phyloP scores from a whole-genome alignment of 2,888 invertebrate genomes.

The Malacosoma neustria region DNA sequence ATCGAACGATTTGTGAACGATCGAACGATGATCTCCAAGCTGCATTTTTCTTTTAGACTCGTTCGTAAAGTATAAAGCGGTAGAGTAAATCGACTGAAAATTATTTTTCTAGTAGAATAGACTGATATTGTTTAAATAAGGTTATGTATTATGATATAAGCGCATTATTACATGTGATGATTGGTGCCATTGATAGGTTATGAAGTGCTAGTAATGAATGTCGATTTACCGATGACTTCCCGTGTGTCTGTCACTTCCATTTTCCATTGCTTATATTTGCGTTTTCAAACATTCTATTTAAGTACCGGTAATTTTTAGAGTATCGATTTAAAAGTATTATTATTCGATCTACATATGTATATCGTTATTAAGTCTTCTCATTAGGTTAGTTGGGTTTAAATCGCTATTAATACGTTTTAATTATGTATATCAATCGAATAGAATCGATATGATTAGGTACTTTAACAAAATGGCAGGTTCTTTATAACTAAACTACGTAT shows the following conservation, averaged over 20 bases:
- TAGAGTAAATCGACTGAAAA: constrained; percentile 71
- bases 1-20: background rate
- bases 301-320: background rate
- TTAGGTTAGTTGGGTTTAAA: constrained; percentile 2
- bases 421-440: too few relatives aligned
- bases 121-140: constrained; percentile 64
- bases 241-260: constrained; percentile 59
- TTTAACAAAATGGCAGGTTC: too few relatives aligned
- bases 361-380: constrained; percentile 5
- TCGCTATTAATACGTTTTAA: constrained; percentile 1
- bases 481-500: too few relatives aligned
- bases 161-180: constrained; percentile 73
- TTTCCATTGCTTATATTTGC: constrained; percentile 60
- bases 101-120: constrained; percentile 75
- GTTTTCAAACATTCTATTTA: constrained; percentile 10
- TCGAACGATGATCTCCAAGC: constrained; percentile 51
- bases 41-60: constrained; percentile 42
- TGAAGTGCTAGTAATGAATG: constrained; percentile 51
- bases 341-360: background rate
- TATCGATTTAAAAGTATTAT: background rate
- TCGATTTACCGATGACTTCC: constrained; percentile 46
- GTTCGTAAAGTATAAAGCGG: constrained; percentile 50
- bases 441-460: too few relatives aligned
- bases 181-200: constrained; percentile 73
- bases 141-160: constrained; percentile 44